phyloP scores from a whole-genome alignment of 2,113 vertebrate species.

The Heterotilapia buettikoferi region DNA sequence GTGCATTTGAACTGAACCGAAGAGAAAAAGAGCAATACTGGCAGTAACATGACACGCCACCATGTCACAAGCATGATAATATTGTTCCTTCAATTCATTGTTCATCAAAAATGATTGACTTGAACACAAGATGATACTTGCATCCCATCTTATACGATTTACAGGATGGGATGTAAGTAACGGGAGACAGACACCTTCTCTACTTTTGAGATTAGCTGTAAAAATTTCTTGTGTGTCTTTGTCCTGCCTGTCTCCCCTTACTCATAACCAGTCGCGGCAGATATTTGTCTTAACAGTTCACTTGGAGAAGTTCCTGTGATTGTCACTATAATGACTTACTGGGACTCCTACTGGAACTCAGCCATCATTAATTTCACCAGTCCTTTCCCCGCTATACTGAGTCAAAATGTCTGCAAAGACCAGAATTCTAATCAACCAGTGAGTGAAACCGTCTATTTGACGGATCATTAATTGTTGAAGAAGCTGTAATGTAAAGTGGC shows the following conservation, averaged over 20 bases:
- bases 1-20: neutral
- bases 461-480: neutral
- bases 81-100: neutral
- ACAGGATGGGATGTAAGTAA: neutral
- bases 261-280: neutral
- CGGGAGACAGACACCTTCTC: accelerated
- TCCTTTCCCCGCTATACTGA: neutral
- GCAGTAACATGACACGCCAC: neutral
- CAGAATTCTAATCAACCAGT: neutral
- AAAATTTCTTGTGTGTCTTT: neutral
- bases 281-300: neutral
- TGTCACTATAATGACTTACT: neutral
- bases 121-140: neutral
- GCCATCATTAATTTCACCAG: neutral
- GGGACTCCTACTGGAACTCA: neutral
- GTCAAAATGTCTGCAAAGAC: neutral
- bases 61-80: neutral
- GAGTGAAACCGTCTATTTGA: neutral
- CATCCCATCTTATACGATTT: neutral
- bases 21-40: neutral
- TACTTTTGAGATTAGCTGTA: neutral
- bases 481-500: neutral
- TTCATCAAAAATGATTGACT: neutral
- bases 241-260: neutral
- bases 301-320: neutral